Conservation (phyloP, 2,797 vertebrate genomes). For the Poeciliopsis infans region DNA sequence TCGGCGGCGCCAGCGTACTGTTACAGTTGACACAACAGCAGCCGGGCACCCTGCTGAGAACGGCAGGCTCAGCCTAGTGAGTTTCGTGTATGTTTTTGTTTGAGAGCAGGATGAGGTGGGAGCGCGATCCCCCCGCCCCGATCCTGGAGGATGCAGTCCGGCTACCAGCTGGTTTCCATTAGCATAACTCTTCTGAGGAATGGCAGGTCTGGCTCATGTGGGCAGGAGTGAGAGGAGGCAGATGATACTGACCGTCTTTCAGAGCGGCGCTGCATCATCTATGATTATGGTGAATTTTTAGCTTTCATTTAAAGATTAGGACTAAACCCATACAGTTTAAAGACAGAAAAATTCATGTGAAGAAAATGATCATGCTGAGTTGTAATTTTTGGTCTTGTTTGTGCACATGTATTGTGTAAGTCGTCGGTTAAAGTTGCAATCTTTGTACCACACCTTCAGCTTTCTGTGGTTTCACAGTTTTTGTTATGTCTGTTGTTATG, state of each 20-base stretch:
- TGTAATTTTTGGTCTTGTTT: constrained; percentile 41
- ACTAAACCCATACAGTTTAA: constrained; percentile 36
- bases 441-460: constrained; percentile 44
- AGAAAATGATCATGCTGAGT: constrained; percentile 19
- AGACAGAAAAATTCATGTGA: constrained; percentile 27
- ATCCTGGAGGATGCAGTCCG: constrained; percentile 58
- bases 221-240: constrained; percentile 74
- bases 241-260: constrained; percentile 59
- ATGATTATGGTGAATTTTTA: constrained; percentile 66
- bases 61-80: constrained; percentile 36
- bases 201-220: constrained; percentile 64
- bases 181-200: constrained; percentile 75
- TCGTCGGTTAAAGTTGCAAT: constrained; percentile 44
- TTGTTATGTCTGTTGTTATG: constrained; percentile 26
- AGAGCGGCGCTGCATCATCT: constrained; percentile 52
- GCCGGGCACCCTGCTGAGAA: constrained; percentile 57
- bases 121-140: constrained; percentile 19
- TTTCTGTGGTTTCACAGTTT: constrained; percentile 34
- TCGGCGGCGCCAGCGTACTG: constrained; percentile 53
- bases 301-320: constrained; percentile 35
- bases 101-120: constrained; percentile 29
- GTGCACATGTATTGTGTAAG: constrained; percentile 41
- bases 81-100: constrained; percentile 63
- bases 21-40: constrained; percentile 66
- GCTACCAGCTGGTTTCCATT: constrained; percentile 83